Evolutionary conservation across 1,140 invertebrate species (phyloP), one percentile per base, ranked within the genome.

Genomic region (Zaprionus africanus): DNA sequence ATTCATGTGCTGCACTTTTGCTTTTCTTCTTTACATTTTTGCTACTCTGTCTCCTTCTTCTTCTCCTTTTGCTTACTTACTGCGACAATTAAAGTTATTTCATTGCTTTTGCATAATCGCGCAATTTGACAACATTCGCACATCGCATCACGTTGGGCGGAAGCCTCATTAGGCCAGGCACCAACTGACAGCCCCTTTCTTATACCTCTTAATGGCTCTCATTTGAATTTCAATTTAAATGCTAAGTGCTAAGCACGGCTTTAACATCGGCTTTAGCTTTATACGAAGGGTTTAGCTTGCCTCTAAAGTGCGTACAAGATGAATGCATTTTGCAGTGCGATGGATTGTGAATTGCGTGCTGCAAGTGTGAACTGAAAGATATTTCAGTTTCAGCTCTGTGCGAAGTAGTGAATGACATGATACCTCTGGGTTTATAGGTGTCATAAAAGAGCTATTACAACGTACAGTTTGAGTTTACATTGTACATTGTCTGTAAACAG

Each of bases 281-380:
- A 41, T 41, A 41, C 38, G 13, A 4, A 17, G 38, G 34, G 34
- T 34, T 64, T 74, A 62, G 59, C 22, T 31, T 38, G 5, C 12
- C 9, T 26, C 61, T 72, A 78, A 83, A 84, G 86, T 87, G 83
- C 84, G 84, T 87, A 77, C 67, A 88, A 81, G 81, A 87, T 79
- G 64, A 73, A 79, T 79, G 66, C 4, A 24, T 22, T 6, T 24
- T 56, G 59, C 79, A 72, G 66, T 58, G 64, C 60, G 41, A 41
- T 6, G 43, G 17, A 49, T 51, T 13, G 12, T 1, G n/a, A n/a
- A 51, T 64, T 76, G 82, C 79, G 82, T 86, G 82, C 56, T 28
- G 19, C 46, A 79, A 85, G 82, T 85, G 79, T 83, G 64, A 86
- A 77, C 41, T 79, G 71, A 62, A 71, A 26, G 19, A 22, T 22